Conservation (phyloP, 2,113 vertebrate genomes). For the Myrmophylax atrothorax region DNA sequence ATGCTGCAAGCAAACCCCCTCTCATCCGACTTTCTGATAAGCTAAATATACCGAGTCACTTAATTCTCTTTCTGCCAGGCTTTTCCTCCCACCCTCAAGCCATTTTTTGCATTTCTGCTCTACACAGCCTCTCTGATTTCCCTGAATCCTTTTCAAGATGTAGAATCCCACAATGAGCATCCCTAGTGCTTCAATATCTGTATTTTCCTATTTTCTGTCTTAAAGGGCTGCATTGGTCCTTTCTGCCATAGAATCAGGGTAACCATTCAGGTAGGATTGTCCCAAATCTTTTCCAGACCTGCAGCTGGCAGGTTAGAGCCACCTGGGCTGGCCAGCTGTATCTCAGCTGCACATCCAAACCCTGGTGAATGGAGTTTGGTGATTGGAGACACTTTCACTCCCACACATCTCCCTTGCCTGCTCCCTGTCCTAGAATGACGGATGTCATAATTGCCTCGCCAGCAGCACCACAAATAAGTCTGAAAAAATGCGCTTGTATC, state of each 20-base stretch:
- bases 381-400: neutral
- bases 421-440: neutral
- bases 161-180: neutral
- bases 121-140: neutral
- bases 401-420: fast-evolving
- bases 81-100: slow-evolving; percentile 39
- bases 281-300: neutral
- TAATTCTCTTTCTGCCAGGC: slow-evolving; percentile 49
- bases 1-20: slow-evolving; percentile 48
- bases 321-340: neutral
- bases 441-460: neutral
- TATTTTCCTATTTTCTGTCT: neutral
- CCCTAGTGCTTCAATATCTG: neutral
- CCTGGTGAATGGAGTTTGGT: neutral
- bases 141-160: slow-evolving; percentile 3
- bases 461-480: neutral
- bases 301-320: neutral
- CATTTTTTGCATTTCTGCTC: slow-evolving; percentile 21
- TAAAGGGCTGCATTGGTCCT: neutral
- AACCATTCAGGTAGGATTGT: neutral
- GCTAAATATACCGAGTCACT: slow-evolving; percentile 29
- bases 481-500: neutral
- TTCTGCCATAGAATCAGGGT: neutral
- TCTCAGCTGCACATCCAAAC: neutral
- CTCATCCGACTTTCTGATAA: slow-evolving; percentile 34